phyloP scores from a whole-genome alignment of 2,888 invertebrate species.

The Lasioglossum oenotherae region DNA sequence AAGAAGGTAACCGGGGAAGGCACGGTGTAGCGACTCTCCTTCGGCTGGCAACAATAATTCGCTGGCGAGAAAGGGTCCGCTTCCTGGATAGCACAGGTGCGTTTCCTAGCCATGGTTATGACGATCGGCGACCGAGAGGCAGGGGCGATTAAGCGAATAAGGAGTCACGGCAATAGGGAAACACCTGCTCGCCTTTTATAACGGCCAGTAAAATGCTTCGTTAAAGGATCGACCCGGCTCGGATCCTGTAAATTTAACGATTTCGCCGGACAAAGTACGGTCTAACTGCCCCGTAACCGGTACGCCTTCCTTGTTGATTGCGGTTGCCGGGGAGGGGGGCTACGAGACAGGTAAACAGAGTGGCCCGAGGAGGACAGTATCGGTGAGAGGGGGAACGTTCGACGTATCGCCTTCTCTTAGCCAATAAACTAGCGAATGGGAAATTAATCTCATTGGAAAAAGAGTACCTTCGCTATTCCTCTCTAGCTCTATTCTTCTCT shows the following conservation, averaged over 20 bases:
- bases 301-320: slow-evolving; percentile 61
- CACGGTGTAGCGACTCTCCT: neutral
- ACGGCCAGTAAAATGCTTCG: slow-evolving; percentile 71
- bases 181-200: slow-evolving; percentile 71
- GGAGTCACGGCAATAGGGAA: slow-evolving; percentile 73
- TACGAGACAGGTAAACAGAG: neutral
- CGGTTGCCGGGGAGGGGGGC: neutral
- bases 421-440: slow-evolving; percentile 17
- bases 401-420: slow-evolving; percentile 28
- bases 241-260: slow-evolving; percentile 69
- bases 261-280: slow-evolving; percentile 67
- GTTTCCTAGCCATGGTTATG: slow-evolving; percentile 59
- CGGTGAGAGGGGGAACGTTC: neutral
- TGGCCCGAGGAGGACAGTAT: neutral
- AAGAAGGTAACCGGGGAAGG: neutral
- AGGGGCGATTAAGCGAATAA: slow-evolving; percentile 65
- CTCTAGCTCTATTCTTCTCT: no score
- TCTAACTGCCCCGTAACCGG: slow-evolving; percentile 63
- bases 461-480: neutral
- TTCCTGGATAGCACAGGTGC: slow-evolving; percentile 65
- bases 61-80: slow-evolving; percentile 27
- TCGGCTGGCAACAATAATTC: slow-evolving; percentile 47
- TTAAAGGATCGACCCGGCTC: slow-evolving; percentile 64
- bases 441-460: slow-evolving; percentile 24
- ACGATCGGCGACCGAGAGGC: slow-evolving; percentile 51